Percentiles rank a stretch among this genome's conserved stretches.
These are phyloP conservation scores for Apistogramma diplotaenia DNA, from an alignment of 2,113 vertebrate genomes.

Conservation along the genomic window DNA sequence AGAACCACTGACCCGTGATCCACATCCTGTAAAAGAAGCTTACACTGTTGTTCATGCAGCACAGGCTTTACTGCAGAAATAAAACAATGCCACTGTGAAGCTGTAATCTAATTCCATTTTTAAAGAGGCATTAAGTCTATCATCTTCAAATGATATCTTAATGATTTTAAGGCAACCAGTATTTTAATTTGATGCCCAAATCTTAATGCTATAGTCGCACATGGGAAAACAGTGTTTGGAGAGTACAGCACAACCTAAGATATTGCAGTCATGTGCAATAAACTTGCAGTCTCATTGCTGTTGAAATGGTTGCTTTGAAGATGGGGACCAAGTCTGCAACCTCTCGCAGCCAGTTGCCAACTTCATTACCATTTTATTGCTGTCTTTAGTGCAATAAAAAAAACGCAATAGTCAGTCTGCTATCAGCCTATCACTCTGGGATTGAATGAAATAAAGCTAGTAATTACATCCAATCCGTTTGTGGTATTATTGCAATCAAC, in stretches of 20 bases:
- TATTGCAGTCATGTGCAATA: background rate
- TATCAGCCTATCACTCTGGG: background rate
- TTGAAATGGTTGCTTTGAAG: background rate
- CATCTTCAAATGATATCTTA: background rate
- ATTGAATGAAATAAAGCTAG: background rate
- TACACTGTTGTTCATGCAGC: constrained; percentile 14
- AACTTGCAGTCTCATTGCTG: no score
- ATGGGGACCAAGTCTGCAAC: background rate
- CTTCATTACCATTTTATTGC: background rate
- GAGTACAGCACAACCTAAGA: background rate
- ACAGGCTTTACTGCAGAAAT: background rate
- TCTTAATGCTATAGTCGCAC: background rate
- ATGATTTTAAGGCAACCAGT: background rate
- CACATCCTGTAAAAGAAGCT: constrained; percentile 24
- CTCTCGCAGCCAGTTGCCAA: background rate
- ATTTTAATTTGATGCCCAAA: background rate
- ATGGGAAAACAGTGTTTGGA: background rate
- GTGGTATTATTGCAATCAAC: background rate
- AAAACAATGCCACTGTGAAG: background rate
- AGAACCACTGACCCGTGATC: constrained; percentile 26
- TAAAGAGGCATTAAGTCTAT: background rate
- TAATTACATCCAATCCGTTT: background rate
- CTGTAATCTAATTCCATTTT: background rate
- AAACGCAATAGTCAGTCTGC: background rate
- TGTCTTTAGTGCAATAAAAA: background rate